phyloP scores from a whole-genome alignment of 2,113 vertebrate species.

The Lampris megalopsis region DNA sequence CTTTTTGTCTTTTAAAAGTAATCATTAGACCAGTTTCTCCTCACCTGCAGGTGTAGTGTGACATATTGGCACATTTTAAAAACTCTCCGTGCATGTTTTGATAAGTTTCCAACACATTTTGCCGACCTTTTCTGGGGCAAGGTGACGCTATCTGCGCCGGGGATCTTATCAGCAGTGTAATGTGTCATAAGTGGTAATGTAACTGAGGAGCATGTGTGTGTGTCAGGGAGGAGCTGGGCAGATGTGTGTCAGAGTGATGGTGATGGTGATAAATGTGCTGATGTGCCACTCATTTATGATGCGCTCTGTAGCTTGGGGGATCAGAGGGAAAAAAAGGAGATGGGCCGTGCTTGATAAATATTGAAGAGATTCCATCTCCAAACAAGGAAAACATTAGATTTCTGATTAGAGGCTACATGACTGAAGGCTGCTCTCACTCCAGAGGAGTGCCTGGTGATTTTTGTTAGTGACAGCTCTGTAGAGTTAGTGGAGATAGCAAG shows the following conservation, averaged over 20 bases:
- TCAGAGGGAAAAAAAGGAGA: slow-evolving; percentile 1
- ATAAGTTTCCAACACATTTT: slow-evolving; percentile 53
- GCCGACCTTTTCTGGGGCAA: slow-evolving; percentile 69
- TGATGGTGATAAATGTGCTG: slow-evolving; percentile 62
- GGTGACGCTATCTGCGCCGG: slow-evolving; percentile 68
- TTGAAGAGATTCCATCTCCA: slow-evolving; percentile 68
- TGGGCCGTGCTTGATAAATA: slow-evolving; percentile 61
- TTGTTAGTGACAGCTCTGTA: slow-evolving; percentile 40
- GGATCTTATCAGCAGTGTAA: slow-evolving; percentile 78
- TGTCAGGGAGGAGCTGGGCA: slow-evolving; percentile 17
- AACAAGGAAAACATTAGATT: slow-evolving; percentile 66
- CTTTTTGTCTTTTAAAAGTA: slow-evolving; percentile 14
- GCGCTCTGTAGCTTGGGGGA: slow-evolving; percentile 19
- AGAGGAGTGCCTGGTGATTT: slow-evolving; percentile 58
- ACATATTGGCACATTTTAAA: slow-evolving; percentile 57
- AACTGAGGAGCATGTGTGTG: slow-evolving; percentile 59
- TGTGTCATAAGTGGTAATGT: slow-evolving; percentile 79
- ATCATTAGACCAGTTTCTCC: slow-evolving; percentile 22
- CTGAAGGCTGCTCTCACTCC: slow-evolving; percentile 53
- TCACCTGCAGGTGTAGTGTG: slow-evolving; percentile 11
- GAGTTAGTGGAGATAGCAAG: slow-evolving; percentile 36
- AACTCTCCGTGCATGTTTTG: slow-evolving; percentile 53
- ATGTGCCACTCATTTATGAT: slow-evolving; percentile 76
- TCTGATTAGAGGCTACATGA: slow-evolving; percentile 53
- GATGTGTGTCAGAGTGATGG: slow-evolving; percentile 52